Base-by-base conservation (phyloP, 2,888 invertebrate genomes). In the Eulithis prunata region DNA sequence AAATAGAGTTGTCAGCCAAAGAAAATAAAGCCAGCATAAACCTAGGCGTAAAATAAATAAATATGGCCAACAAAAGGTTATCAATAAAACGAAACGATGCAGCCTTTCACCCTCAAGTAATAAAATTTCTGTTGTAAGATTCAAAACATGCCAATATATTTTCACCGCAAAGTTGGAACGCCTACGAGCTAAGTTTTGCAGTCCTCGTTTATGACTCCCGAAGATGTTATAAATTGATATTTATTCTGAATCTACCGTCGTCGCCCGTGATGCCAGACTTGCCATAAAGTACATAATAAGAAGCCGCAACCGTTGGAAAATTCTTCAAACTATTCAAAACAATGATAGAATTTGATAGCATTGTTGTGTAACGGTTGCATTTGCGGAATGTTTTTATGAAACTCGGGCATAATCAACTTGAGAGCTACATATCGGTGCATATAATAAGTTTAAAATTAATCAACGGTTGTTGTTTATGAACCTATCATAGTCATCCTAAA, bases 151-250 rank as follows among this genome's bases (percentile, higher is more conserved):
- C 59, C 57, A 52, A 55, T 60, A 64, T 55, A 41, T 55, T 32
- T 53, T 49, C 56, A 57, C 59, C 56, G 60, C 60, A 61, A 67
- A 67, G 57, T 64, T 64, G 53, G 36, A 49, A 56, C 60, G 60
- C 61, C 66, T 61, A 67, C 63, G 52, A 63, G 52, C 47, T 56
- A 70, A 72, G 64, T 71, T 69, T 68, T 4, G 32, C 63, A 57
- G 77, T 78, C 74, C 41, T 76, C 77, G 74, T 87, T 86, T 86
- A 86, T 82, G 83, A 83, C 81, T 80, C 82, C 77, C 75, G 73
- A 74, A 77, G 78, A 79, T 78, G 73, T 79, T 78, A 77, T 83
- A 85, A 86, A 87, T 86, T 86, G 81, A 84, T 88, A 88, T 87
- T 83, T 85, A 87, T 84, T 82, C 77, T 62, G 73, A 79, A 78